These are phyloP conservation scores for Hucho hucho DNA, from an alignment of 2,113 vertebrate genomes.

Conservation along the genomic window DNA sequence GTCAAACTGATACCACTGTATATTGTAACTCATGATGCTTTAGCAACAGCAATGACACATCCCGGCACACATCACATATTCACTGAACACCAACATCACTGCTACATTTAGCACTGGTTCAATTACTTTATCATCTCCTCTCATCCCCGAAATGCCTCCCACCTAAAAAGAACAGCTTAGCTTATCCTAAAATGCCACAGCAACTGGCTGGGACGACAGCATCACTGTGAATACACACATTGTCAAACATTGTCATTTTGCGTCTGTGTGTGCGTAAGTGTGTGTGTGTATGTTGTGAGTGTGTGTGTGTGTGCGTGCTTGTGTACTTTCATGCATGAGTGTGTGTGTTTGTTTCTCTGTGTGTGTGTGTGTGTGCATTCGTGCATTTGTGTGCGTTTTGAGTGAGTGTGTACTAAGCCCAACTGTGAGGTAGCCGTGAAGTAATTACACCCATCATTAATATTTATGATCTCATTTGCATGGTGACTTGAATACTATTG, in stretches of 20 bases:
- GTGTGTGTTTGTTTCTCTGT: not conserved
- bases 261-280: not conserved
- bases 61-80: not conserved
- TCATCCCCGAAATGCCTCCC: not conserved
- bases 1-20: not conserved
- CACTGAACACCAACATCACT: not conserved
- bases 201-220: too few species aligned
- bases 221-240: not conserved
- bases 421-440: conserved; percentile 42
- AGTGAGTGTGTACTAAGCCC: conserved; percentile 14
- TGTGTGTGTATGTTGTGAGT: not conserved
- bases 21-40: conserved; percentile 29
- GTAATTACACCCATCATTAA: conserved; percentile 66
- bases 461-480: conserved; percentile 66
- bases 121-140: not conserved
- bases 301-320: not conserved
- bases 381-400: not conserved
- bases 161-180: not conserved
- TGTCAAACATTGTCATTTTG: not conserved
- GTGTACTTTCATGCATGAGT: too few species aligned
- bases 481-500: conserved; percentile 36
- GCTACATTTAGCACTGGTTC: not conserved
- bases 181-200: too few species aligned
- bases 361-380: not conserved
- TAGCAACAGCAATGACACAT: conserved; percentile 2